Conservation (phyloP, 2,888 invertebrate genomes). For the Thecocarcelia acutangulata region DNA sequence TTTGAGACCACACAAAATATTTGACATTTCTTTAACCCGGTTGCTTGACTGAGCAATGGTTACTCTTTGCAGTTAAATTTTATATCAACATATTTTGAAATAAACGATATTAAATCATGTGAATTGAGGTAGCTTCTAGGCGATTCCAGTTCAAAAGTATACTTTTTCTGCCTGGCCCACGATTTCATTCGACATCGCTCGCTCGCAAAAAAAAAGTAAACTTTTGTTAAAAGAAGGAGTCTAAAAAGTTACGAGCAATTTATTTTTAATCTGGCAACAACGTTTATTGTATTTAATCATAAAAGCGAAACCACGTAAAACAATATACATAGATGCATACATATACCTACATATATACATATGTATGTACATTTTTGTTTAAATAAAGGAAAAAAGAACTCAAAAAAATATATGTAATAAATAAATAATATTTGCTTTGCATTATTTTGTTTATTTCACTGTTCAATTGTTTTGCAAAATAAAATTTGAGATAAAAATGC, state of each 20-base stretch:
- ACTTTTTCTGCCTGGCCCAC: too few species aligned
- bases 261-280: constrained; percentile 3
- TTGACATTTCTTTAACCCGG: too few species aligned
- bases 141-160: too few species aligned
- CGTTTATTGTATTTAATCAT: constrained; percentile 30
- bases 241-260: not conserved
- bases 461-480: constrained; percentile 28
- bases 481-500: constrained; percentile 22
- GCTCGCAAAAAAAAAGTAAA: too few species aligned
- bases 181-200: too few species aligned
- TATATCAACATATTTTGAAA: too few species aligned
- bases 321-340: constrained; percentile 1
- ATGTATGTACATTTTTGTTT: constrained; percentile 51
- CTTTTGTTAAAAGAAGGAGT: not conserved
- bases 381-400: constrained; percentile 28
- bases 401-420: constrained; percentile 27
- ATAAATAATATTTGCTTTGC: constrained; percentile 17
- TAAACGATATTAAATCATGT: too few species aligned
- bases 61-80: too few species aligned
- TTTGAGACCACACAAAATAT: too few species aligned
- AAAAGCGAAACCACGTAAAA: constrained; percentile 36
- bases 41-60: too few species aligned
- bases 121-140: too few species aligned
- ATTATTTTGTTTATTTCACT: constrained; percentile 18
- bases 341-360: not conserved